These are phyloP conservation scores for Euproctis similis DNA, from an alignment of 2,888 invertebrate species.

Conservation along the genomic window DNA sequence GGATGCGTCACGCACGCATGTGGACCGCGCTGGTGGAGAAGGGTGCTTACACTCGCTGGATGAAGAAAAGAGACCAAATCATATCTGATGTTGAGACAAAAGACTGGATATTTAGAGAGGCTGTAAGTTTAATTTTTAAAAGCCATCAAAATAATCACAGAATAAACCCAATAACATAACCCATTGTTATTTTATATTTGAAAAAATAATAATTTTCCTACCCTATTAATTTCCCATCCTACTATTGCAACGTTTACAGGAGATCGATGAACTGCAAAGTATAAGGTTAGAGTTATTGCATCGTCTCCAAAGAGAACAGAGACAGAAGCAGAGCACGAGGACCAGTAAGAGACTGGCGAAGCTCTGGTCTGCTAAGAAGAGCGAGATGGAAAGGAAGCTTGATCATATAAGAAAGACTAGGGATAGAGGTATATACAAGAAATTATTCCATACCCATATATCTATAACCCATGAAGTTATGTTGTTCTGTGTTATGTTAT, in stretches of 20 bases:
- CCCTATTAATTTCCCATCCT: too few relatives aligned
- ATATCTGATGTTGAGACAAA: conserved; percentile 87
- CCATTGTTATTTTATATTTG: too few relatives aligned
- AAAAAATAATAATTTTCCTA: too few relatives aligned
- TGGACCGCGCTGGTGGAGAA: conserved; percentile 53
- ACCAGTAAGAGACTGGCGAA: conserved; percentile 66
- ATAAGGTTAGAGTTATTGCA: conserved; percentile 82
- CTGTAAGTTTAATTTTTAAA: conserved; percentile 72
- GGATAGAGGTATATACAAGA: conserved; percentile 68
- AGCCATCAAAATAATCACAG: too few relatives aligned
- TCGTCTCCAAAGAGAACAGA: conserved; percentile 73
- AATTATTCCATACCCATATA: too few relatives aligned
- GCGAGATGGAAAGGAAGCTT: conserved; percentile 74
- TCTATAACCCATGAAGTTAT: neutral
- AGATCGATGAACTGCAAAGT: conserved; percentile 83
- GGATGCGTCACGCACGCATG: conserved; percentile 59
- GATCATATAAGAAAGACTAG: conserved; percentile 68
- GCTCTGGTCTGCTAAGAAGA: conserved; percentile 66
- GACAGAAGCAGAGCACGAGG: conserved; percentile 55
- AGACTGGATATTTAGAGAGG: conserved; percentile 88
- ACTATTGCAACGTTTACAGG: too few relatives aligned
- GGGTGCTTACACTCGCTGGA: conserved; percentile 50
- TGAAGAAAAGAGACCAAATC: conserved; percentile 78
- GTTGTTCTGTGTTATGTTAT: too few relatives aligned
- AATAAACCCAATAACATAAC: too few relatives aligned